Evolutionary conservation across 2,888 invertebrate genomes (phyloP).

Genomic region (Dryomyza anilis): DNA sequence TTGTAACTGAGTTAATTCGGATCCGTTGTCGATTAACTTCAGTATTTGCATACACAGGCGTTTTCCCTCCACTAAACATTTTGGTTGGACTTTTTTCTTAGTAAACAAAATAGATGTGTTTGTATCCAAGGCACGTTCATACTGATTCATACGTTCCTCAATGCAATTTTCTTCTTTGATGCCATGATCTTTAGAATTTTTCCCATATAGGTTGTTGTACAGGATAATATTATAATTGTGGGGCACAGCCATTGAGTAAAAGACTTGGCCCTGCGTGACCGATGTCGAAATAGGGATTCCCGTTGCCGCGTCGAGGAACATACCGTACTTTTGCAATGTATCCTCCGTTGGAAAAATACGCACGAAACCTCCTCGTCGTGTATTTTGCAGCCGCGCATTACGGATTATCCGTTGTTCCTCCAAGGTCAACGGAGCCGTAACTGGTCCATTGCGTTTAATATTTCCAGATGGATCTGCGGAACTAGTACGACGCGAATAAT

Average conservation of each 20-base stretch:
- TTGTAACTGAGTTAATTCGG: constrained; percentile 69
- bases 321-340: constrained; percentile 83
- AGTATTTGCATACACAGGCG: constrained; percentile 54
- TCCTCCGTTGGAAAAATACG: constrained; percentile 89
- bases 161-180: constrained; percentile 47
- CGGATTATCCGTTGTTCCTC: constrained; percentile 82
- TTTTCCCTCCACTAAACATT: constrained; percentile 55
- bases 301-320: constrained; percentile 75
- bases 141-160: constrained; percentile 64
- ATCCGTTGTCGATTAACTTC: constrained; percentile 68
- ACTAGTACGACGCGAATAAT: constrained; percentile 73
- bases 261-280: constrained; percentile 65
- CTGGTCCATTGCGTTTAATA: constrained; percentile 1
- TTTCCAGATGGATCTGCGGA: constrained; percentile 67
- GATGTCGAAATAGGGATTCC: constrained; percentile 76
- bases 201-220: constrained; percentile 75
- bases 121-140: constrained; percentile 55
- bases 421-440: constrained; percentile 65
- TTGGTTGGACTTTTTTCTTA: constrained; percentile 55
- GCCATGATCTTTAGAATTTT: constrained; percentile 48
- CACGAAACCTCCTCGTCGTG: constrained; percentile 84
- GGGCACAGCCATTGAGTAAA: constrained; percentile 64
- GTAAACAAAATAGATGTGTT: constrained; percentile 50
- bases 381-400: constrained; percentile 78
- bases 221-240: constrained; percentile 81